Base-by-base conservation (phyloP, 2,888 invertebrate species). In the Phoenoteleia sp. region DNA sequence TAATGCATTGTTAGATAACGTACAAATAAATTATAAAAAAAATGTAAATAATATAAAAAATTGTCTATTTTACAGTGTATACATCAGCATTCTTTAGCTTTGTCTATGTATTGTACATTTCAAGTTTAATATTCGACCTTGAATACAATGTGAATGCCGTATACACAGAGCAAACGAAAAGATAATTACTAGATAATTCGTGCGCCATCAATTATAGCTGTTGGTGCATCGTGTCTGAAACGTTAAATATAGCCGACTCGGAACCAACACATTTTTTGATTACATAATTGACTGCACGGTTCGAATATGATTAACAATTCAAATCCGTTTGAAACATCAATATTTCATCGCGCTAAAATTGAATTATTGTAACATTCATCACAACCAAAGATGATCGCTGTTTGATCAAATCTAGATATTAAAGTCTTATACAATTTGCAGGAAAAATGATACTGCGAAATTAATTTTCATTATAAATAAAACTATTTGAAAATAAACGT, bases 141-240 rank as follows among this genome's bases (percentile, higher is more conserved):
- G 71, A 56, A 36, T 6, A 36, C 25, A 66, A 19, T 54, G 54
- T 17, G 29, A 39, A 54, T 52, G 47, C 13, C 21, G n/a, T n/a
- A n/a, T n/a, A n/a, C n/a, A n/a, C n/a, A n/a, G n/a, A n/a, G n/a
- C 15, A 21, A 15, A 54, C 45, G 64, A 79, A 80, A 72, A 74
- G 74, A 81, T 81, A 74, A 81, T 81, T 74, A 54, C 42, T 58
- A 42, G 74, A 74, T 81, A 67, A 81, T 81, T 81, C 67, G 80
- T 66, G 21, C 49, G 72, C 72, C 80, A 74, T 81, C 74, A 81
- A 74, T 81, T 74, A 60, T 13, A 64, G 81, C 67, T 33, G 67
- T 42, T 60, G 67, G 67, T 74, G 81, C 81, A 60, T 66, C 66
- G 39, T 27, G 39, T 60, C 58, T 64, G 64, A 47, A 56, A 66